Evolutionary conservation across 2,797 vertebrate genomes (phyloP).

Genomic region (Alfaro cultratus): DNA sequence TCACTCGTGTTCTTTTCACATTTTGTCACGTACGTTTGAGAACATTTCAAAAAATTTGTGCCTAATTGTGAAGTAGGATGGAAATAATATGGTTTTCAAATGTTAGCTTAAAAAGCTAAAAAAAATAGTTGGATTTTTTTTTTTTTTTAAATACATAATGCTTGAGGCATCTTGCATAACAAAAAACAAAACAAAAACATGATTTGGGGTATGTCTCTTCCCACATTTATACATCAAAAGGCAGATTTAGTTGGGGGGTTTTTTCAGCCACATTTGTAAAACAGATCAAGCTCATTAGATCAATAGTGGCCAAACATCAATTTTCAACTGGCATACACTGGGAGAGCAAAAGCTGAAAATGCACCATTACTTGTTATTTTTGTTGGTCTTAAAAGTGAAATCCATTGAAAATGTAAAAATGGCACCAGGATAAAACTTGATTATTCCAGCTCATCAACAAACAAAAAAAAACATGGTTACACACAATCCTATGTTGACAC

Average conservation of each 20-base stretch:
- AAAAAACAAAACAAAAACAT: no score
- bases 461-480: not conserved
- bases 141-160: no score
- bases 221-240: no score
- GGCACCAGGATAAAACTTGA: not conserved
- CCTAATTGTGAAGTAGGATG: not conserved
- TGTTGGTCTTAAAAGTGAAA: not conserved
- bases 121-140: no score
- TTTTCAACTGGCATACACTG: not conserved
- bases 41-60: not conserved
- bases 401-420: not conserved
- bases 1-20: not conserved
- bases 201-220: no score
- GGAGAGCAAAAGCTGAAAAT: not conserved
- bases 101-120: not conserved
- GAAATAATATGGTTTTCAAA: not conserved
- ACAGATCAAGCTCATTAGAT: not conserved
- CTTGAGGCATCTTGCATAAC: no score
- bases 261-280: not conserved
- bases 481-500: not conserved
- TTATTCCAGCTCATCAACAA: not conserved
- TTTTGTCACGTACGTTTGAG: not conserved
- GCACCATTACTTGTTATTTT: not conserved
- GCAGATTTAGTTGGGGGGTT: no score
- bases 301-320: not conserved